These are phyloP conservation scores for Drosophila testacea DNA, from an alignment of 2,888 invertebrate species.

Conservation along the genomic window DNA sequence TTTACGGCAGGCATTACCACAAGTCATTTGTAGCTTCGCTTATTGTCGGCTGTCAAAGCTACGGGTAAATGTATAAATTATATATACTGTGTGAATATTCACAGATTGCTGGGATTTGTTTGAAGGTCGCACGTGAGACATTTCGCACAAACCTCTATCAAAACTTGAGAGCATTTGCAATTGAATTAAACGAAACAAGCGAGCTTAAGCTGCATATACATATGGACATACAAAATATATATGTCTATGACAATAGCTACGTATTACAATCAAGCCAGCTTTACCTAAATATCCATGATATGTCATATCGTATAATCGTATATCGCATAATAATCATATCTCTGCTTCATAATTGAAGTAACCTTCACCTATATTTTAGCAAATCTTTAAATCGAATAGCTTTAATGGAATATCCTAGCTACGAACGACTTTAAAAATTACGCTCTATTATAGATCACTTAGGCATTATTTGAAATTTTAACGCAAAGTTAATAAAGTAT, in stretches of 20 bases:
- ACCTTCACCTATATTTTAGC: not conserved
- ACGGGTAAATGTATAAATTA: conserved; percentile 26
- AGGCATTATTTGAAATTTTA: not conserved
- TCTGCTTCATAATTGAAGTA: not conserved
- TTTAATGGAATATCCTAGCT: not conserved
- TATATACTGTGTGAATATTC: conserved; percentile 16
- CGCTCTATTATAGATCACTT: not conserved
- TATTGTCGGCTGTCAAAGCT: conserved; percentile 55
- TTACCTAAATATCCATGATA: not conserved
- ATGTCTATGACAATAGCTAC: conserved; percentile 1
- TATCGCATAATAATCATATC: not conserved
- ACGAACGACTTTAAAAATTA: not conserved
- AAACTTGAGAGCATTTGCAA: conserved; percentile 11
- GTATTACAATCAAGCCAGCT: not conserved
- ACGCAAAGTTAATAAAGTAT: conserved; percentile 1
- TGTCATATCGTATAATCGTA: not conserved
- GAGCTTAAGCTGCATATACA: not conserved
- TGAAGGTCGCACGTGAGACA: conserved; percentile 28
- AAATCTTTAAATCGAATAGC: not conserved
- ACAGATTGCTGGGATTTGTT: conserved; percentile 8
- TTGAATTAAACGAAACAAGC: conserved; percentile 14
- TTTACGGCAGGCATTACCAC: conserved; percentile 51
- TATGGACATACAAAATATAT: not conserved
- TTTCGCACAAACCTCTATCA: conserved; percentile 12
- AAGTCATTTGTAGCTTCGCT: conserved; percentile 56